A percentile compares a stretch with the other conserved stretches of the same genome.
phyloP scores from a whole-genome alignment of 2,888 invertebrate species.

The Dysmachus trigonus region DNA sequence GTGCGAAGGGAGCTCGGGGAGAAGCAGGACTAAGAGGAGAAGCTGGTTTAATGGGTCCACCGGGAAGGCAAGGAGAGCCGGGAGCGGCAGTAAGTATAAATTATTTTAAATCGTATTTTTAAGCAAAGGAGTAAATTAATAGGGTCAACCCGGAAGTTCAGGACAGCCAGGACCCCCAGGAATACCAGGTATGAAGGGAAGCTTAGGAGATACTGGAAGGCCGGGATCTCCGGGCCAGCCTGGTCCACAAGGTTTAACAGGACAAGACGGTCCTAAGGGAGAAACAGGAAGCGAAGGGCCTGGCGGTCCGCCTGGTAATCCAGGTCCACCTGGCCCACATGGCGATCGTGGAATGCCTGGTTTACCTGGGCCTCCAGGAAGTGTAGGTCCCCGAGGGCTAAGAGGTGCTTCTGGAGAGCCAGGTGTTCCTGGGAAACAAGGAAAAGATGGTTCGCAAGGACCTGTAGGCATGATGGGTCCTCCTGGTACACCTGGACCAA shows the following conservation, averaged over 20 bases:
- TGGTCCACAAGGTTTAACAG: constrained; percentile 77
- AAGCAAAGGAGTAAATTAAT: neutral
- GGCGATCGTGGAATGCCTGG: constrained; percentile 55
- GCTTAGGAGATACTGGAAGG: constrained; percentile 75
- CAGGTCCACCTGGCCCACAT: constrained; percentile 69
- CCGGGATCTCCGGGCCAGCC: constrained; percentile 73
- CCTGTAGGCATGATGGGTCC: constrained; percentile 73
- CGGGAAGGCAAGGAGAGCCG: constrained; percentile 79
- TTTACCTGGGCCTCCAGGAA: constrained; percentile 56
- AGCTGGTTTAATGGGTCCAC: constrained; percentile 76
- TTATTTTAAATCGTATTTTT: neutral
- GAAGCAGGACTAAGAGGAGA: constrained; percentile 82
- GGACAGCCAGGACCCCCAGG: constrained; percentile 77
- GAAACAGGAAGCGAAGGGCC: constrained; percentile 76
- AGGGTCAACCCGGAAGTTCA: constrained; percentile 77
- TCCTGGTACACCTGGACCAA: constrained; percentile 71
- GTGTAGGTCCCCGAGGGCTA: constrained; percentile 54
- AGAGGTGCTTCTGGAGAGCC: constrained; percentile 70
- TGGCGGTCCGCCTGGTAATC: constrained; percentile 68
- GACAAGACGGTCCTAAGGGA: constrained; percentile 79
- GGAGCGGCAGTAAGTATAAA: constrained; percentile 71
- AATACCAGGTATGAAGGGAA: constrained; percentile 74
- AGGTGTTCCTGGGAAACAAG: constrained; percentile 77
- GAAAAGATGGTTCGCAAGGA: constrained; percentile 77
- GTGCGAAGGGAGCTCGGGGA: constrained; percentile 79